Percentiles rank a stretch among this genome's conserved stretches.
Evolutionary conservation across 1,140 invertebrate species (phyloP).

Genomic region (Triops cancriformis): DNA sequence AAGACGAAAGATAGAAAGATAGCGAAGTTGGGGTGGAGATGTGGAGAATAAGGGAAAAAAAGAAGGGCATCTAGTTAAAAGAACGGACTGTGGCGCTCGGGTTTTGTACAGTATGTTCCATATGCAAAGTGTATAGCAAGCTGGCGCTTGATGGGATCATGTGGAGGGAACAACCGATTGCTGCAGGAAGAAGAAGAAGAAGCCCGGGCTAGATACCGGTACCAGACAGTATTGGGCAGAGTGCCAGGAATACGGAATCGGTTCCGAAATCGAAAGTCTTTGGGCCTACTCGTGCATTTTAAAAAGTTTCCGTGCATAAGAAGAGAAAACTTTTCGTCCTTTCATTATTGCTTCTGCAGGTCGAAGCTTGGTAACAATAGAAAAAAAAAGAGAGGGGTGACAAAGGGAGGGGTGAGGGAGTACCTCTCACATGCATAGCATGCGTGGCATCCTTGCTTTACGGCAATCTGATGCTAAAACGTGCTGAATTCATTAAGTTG

Average conservation of each 20-base stretch:
- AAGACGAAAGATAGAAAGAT: not conserved
- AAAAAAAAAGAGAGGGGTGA: not conserved
- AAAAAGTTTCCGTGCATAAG: not conserved
- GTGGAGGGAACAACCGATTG: slow-evolving; percentile 12
- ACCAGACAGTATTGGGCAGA: not conserved
- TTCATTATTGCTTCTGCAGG: not conserved
- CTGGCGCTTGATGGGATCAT: slow-evolving; percentile 12
- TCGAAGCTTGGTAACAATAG: not conserved
- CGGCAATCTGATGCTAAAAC: slow-evolving; percentile 1
- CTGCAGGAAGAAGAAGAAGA: not conserved
- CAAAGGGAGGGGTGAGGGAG: not conserved
- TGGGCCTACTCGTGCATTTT: not conserved
- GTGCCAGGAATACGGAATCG: slow-evolving; percentile 12
- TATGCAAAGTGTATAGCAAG: slow-evolving; percentile 14
- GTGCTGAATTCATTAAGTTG: not conserved
- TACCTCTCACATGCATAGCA: not conserved
- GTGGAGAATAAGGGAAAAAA: not conserved
- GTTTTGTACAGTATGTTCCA: not conserved
- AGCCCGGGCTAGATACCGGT: not conserved
- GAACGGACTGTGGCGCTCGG: not conserved
- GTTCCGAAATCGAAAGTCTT: slow-evolving; percentile 3
- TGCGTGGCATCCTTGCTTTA: not conserved
- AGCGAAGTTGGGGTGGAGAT: not conserved
- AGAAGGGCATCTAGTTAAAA: slow-evolving; percentile 1
- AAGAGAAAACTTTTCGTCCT: not conserved